phyloP scores from a whole-genome alignment of 2,888 invertebrate species.

The Anaspis maculata region DNA sequence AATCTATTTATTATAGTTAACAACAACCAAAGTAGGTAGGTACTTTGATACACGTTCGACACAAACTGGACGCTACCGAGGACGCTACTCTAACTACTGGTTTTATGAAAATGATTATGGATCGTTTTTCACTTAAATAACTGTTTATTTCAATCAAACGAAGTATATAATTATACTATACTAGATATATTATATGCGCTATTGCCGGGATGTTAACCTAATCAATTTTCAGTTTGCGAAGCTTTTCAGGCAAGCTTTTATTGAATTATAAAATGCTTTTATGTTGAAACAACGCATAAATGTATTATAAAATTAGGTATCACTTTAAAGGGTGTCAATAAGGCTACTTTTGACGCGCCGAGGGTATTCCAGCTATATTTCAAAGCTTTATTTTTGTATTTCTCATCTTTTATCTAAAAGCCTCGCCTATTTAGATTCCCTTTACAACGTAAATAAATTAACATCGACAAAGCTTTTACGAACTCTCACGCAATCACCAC shows the following conservation, averaged over 20 bases:
- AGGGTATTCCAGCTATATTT: conserved; percentile 14
- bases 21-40: conserved; percentile 22
- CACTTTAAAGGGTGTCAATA: conserved; percentile 35
- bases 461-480: conserved; percentile 10
- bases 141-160: background rate
- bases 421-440: conserved; percentile 3
- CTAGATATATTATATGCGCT: too few species aligned
- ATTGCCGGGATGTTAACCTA: conserved; percentile 14
- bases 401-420: conserved; percentile 11
- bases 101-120: background rate
- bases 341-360: conserved; percentile 30
- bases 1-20: conserved; percentile 31
- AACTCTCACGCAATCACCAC: too few species aligned
- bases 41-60: conserved; percentile 15
- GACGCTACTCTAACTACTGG: background rate
- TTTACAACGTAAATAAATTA: conserved; percentile 7
- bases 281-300: conserved; percentile 34
- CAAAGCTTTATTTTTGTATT: conserved; percentile 13
- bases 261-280: conserved; percentile 34
- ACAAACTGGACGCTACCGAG: conserved; percentile 4
- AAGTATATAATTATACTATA: background rate
- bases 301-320: conserved; percentile 36
- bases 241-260: conserved; percentile 33
- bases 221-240: conserved; percentile 27
- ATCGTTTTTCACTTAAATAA: background rate